phyloP scores from a whole-genome alignment of 1,140 invertebrate genomes.

The Temnothorax longispinosus region DNA sequence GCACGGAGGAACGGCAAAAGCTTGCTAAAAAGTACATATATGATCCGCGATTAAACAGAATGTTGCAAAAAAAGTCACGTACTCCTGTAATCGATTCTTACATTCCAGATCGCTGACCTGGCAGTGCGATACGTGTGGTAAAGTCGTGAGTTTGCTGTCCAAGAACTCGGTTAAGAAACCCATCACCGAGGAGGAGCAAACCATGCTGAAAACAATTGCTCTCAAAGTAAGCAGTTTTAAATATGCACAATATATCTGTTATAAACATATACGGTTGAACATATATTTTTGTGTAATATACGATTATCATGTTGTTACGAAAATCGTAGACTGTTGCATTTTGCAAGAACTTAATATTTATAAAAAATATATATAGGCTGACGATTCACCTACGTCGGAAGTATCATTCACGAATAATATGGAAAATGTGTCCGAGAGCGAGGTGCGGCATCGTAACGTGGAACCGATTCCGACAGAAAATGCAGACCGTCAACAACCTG shows the following conservation, averaged over 20 bases:
- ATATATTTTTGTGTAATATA: background rate
- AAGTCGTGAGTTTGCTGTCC: slow-evolving; percentile 81
- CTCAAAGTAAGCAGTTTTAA: slow-evolving; percentile 79
- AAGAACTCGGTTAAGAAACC: slow-evolving; percentile 80
- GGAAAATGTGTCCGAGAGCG: slow-evolving; percentile 67
- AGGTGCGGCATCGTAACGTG: slow-evolving; percentile 79
- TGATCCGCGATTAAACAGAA: background rate
- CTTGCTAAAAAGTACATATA: slow-evolving; percentile 91
- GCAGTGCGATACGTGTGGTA: slow-evolving; percentile 83
- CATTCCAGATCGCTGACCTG: slow-evolving; percentile 81
- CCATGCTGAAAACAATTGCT: slow-evolving; percentile 84
- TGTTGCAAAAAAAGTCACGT: background rate
- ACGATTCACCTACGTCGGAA: slow-evolving; percentile 78
- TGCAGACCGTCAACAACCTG: slow-evolving; percentile 73
- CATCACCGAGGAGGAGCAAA: slow-evolving; percentile 84
- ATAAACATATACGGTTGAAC: background rate
- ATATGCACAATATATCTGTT: background rate
- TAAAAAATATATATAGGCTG: slow-evolving; percentile 73
- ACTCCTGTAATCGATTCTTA: slow-evolving; percentile 1
- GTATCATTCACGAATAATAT: slow-evolving; percentile 63
- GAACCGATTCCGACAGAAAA: slow-evolving; percentile 68
- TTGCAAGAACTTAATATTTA: background rate
- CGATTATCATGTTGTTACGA: background rate
- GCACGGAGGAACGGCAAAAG: slow-evolving; percentile 92
- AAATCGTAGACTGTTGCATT: background rate